Percentiles rank a stretch among this genome's conserved stretches.
phyloP scores from a whole-genome alignment of 2,797 vertebrate genomes.

The Peromyscus melanophrys region DNA sequence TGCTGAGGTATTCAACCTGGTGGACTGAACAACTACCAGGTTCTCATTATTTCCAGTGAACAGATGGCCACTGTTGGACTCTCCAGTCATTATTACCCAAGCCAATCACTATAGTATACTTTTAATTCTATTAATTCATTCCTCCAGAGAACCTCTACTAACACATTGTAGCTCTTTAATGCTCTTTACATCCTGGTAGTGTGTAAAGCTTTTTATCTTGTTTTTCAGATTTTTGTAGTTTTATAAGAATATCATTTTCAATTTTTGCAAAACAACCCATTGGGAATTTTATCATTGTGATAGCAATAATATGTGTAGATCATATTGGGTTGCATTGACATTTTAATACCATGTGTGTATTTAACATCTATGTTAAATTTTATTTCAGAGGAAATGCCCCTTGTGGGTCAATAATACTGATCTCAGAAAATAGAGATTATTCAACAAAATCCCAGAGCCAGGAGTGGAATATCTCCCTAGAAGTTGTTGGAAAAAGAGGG shows the following conservation, averaged over 20 bases:
- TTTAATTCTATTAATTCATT: neutral
- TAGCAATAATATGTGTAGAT: neutral
- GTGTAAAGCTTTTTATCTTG: neutral
- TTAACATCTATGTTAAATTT: neutral
- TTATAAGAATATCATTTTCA: neutral
- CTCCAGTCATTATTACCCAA: neutral
- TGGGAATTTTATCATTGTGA: neutral
- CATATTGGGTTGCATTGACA: neutral
- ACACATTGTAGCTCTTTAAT: neutral
- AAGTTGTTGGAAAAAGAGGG: neutral
- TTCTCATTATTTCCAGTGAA: neutral
- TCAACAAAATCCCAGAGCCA: neutral
- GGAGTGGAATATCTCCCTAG: neutral
- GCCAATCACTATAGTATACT: neutral
- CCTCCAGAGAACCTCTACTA: neutral
- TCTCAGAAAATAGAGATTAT: neutral
- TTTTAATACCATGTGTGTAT: neutral
- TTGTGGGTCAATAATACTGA: neutral
- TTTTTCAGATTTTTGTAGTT: neutral
- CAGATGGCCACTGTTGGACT: neutral
- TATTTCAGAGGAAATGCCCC: too few species aligned
- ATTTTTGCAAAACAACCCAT: neutral
- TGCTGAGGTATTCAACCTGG: neutral
- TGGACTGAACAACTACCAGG: neutral
- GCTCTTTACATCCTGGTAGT: neutral